Evolutionary conservation across 1,140 invertebrate genomes (phyloP).

Genomic region (Drosophila yakuba): DNA sequence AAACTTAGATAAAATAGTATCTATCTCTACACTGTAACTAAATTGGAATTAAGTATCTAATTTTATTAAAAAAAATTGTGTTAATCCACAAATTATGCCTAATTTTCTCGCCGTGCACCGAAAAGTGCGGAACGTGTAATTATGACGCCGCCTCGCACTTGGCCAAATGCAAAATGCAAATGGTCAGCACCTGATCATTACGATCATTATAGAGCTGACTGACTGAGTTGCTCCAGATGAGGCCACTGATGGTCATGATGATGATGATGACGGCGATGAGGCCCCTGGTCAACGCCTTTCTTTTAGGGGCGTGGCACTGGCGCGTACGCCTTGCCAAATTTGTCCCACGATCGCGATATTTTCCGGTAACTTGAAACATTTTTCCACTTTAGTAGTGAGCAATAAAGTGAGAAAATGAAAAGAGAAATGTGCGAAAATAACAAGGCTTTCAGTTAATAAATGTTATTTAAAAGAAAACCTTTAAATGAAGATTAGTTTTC

Average conservation of each 20-base stretch:
- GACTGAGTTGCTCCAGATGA: slow-evolving; percentile 4
- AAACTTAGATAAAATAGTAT: too few relatives aligned
- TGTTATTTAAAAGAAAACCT: not conserved
- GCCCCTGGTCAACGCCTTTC: slow-evolving; percentile 14
- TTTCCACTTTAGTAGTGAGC: not conserved
- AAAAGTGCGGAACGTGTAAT: slow-evolving; percentile 62
- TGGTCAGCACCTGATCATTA: slow-evolving; percentile 39
- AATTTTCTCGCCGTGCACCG: not conserved
- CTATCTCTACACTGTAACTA: too few relatives aligned
- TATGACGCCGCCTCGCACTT: slow-evolving; percentile 57
- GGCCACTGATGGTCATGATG: not conserved
- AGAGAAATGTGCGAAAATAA: not conserved
- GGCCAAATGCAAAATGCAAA: slow-evolving; percentile 37
- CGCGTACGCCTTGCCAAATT: slow-evolving; percentile 5
- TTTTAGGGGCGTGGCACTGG: slow-evolving; percentile 10
- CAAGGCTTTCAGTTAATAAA: not conserved
- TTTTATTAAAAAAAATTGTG: too few relatives aligned
- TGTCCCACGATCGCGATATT: slow-evolving; percentile 27
- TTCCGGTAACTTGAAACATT: not conserved
- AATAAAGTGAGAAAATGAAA: not conserved
- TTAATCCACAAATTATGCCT: not conserved
- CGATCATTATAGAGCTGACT: slow-evolving; percentile 24
- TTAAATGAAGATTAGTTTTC: not conserved
- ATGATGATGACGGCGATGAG: slow-evolving; percentile 9
- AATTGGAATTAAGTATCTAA: too few relatives aligned